Conservation (phyloP, 2,113 vertebrate genomes). For the Urocolius indicus region DNA sequence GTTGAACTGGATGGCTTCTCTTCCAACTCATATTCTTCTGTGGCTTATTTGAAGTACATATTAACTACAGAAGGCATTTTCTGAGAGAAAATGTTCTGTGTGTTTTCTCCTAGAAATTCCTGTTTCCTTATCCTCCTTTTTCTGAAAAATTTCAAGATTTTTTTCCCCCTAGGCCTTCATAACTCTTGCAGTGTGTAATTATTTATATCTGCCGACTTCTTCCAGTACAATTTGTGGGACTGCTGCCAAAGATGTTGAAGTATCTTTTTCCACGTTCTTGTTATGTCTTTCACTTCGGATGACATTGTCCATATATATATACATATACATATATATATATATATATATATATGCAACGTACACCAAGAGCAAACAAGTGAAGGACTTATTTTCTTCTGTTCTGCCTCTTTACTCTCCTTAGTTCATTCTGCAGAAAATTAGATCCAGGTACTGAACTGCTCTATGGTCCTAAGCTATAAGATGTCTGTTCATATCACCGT, state of each 20-base stretch:
- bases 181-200: background rate
- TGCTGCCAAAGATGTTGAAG: conserved; percentile 50
- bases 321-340: too few species aligned
- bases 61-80: background rate
- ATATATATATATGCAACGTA: background rate
- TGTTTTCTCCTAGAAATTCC: background rate
- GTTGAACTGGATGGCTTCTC: background rate
- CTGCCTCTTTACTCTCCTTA: background rate
- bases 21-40: background rate
- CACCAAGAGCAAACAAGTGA: background rate
- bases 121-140: background rate
- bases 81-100: background rate
- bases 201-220: conserved; percentile 39
- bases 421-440: background rate
- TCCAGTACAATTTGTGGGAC: background rate
- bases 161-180: background rate
- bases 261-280: conserved; percentile 45
- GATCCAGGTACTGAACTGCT: background rate
- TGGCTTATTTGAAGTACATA: background rate
- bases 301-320: background rate
- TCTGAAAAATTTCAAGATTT: conserved; percentile 9
- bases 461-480: background rate
- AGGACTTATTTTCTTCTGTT: background rate
- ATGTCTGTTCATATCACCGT: background rate
- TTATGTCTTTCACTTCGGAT: background rate